phyloP scores from a whole-genome alignment of 2,113 vertebrate genomes.

The Dendropsophus ebraccatus region DNA sequence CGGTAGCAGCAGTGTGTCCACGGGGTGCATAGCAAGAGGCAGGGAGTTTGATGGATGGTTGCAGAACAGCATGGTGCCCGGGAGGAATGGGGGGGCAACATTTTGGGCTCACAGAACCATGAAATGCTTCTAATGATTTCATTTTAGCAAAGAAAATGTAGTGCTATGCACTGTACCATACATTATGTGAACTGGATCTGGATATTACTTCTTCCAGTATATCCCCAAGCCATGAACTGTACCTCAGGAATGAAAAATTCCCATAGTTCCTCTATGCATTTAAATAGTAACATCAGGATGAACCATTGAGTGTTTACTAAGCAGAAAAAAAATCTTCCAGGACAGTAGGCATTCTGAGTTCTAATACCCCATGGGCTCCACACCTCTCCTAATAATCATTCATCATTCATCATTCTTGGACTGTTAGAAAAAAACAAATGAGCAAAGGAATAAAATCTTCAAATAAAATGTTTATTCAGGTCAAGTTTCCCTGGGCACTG shows the following conservation, averaged over 20 bases:
- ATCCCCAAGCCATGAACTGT: conserved; percentile 31
- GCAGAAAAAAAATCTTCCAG: neutral
- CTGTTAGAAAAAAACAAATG: neutral
- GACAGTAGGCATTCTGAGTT: neutral
- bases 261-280: conserved; percentile 14
- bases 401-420: neutral
- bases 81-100: conserved; percentile 21
- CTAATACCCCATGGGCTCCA: neutral
- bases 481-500: neutral
- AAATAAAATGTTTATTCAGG: neutral
- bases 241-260: conserved; percentile 22
- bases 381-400: neutral
- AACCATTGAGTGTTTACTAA: neutral
- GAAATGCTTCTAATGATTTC: conserved; percentile 48
- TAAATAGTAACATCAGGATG: conserved; percentile 10
- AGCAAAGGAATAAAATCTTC: neutral
- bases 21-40: conserved; percentile 24
- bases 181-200: conserved; percentile 38
- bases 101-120: conserved; percentile 43
- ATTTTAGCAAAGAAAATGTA: conserved; percentile 32
- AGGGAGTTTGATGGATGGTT: conserved; percentile 31
- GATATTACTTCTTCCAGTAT: conserved; percentile 23
- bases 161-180: conserved; percentile 33
- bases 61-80: conserved; percentile 1
- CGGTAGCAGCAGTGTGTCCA: conserved; percentile 22